Evolutionary conservation across 2,888 invertebrate genomes (phyloP), one percentile per base, ranked within the genome.

Genomic region (Drosophila limbata): DNA sequence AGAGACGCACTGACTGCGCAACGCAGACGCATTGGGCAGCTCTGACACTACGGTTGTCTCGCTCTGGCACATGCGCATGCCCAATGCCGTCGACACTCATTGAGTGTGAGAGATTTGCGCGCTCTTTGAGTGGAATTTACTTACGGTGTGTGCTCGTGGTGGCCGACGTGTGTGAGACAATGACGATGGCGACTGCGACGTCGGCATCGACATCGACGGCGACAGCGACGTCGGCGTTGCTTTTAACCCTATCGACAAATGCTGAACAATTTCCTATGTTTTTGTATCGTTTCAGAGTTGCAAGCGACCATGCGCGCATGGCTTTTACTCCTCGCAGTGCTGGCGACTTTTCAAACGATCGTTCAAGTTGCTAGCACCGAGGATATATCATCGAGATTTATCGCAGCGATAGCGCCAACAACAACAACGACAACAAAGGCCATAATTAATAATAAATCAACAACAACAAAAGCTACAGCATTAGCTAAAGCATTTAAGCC

Each of bases 281-380:
- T 90, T 89, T 90, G 79, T 90, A 89, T 90, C 88, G 83, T 93
- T 93, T 75, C 91, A 93, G 93, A 92, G 93, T 92, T 93, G 92
- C 92, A 91, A 92, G 91, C 92, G 93, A 93, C 92, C 92, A 93
- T 93, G 93, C 93, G 92, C 92, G 92, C 92, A 92, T 93, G 93
- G 92, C 91, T 92, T 90, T 89, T 92, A 91, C 90, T 93, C 92
- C 91, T 93, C 91, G 91, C 90, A 92, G 93, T 93, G 93, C 93
- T 93, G 93, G 93, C 93, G 93, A 93, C 93, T 92, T 92, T 91
- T 89, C 91, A 91, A 91, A 86, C 91, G 84, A 91, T 91, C 88
- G 91, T 91, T 90, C 92, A 92, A 92, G 93, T 93, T 92, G 93
- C 93, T 92, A 92, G 93, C 93, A 92, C 92, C 90, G 92, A 92